Base-by-base conservation (phyloP, 2,113 vertebrate species). In the Haliaeetus leucogaster region DNA sequence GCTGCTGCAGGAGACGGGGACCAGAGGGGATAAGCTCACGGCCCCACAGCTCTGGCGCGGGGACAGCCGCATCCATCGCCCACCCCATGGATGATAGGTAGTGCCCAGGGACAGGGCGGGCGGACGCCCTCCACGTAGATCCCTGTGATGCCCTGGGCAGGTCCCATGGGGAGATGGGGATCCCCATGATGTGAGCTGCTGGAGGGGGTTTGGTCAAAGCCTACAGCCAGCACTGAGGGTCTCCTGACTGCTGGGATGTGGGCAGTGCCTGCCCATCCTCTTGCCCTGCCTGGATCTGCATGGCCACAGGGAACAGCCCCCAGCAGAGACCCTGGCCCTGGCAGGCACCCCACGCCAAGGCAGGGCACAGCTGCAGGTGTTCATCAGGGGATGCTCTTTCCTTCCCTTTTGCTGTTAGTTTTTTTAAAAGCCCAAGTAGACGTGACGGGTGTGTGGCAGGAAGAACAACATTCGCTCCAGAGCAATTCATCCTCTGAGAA, bases 401-500 rank as follows among this genome's bases (percentile, higher is more conserved):
- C 27, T 66, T 27, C 15, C 6, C 2, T 27, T 65, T n/a, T 61
- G 62, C 23, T 82, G 14, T 40, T 32, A 23, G 9, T 4, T 53
- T 50, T 82, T 86, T 38, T 11, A 23, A 62, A 92, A 77, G 16
- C 40, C 55, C 27, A 9, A 74, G 50, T 30, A 87, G 92, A 67
- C 1, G 1, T 4, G 6, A 38, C 0, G 34, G 40, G 36, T 67
- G 34, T n/a, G 40, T 62, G 48, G 89, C 73, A 93, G 83, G 58
- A 92, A 90, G 86, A 96, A 72, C 38, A 91, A 81, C 50, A 55
- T 83, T 93, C 7, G 15, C 85, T 68, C 82, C 86, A 34, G 58
- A 89, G 70, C 77, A 92, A 97, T 95, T 93, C 48, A 83, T 85
- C 93, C 86, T 94, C 86, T 6, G 56, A 96, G 78, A 97, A 96